Base-by-base conservation (phyloP, 2,113 vertebrate species). In the Cheilinus undulatus region DNA sequence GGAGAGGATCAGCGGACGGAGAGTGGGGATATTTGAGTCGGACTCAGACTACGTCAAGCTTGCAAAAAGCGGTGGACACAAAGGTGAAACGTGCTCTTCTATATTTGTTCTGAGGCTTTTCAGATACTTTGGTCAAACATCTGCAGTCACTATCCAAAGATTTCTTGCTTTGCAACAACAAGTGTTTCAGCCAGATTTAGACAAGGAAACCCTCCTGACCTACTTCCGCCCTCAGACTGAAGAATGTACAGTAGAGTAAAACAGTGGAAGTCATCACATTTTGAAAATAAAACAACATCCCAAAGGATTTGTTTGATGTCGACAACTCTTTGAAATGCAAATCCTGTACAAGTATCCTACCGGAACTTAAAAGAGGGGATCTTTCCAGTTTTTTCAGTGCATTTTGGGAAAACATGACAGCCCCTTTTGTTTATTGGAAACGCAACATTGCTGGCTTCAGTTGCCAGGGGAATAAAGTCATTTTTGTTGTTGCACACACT, bases 21-120 rank as follows among this genome's bases (percentile, higher is more conserved):
- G 94, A 2, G 93, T 94, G 3, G 93, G 93, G 7, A 91, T 95
- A 56, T 91, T 94, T 66, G 91, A 81, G 38, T 57, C 80, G 0
- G 94, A 95, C 80, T 95, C 94, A 0, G 94, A 95, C 1, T 95
- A 95, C 2, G 90, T 92, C 27, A 95, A 94, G 82, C 92, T 95
- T 0, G 94, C 94, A 2, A 95, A 95, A 77, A 84, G 87, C 70
- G 94, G 94, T 0, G 94, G 94, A 6, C 93, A 94, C 52, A 93
- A 86, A 88, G 94, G 94, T 94, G 80, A 42, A 42, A 17, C 5
- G 17, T 15, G 40, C 3, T 42, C 5, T 42, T 17, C 1, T 34
- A 11, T 34, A 26, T 15, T 48, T 40, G 1, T 11, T 11, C 6
- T 4, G 2, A 20, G 2, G 14, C 23, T 17, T 40, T 40, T 58